Percentiles rank a stretch among this genome's conserved stretches.
Evolutionary conservation across 2,113 vertebrate genomes (phyloP).

Genomic region (Poicephalus meyeri): DNA sequence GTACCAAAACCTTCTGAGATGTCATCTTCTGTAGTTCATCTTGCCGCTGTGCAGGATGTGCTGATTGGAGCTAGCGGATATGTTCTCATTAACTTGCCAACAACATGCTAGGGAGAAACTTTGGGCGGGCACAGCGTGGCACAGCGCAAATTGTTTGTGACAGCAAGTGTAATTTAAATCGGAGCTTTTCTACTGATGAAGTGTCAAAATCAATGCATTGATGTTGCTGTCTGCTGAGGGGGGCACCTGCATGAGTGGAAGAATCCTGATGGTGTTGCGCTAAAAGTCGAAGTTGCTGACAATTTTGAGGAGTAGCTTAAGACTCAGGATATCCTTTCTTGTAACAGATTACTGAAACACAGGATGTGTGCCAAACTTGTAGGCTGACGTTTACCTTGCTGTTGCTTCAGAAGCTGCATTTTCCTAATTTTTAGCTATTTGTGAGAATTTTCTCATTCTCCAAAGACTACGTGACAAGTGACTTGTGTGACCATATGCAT

Average conservation of each 20-base stretch:
- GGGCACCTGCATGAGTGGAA: not conserved
- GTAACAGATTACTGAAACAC: not conserved
- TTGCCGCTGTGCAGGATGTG: not conserved
- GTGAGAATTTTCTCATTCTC: not conserved
- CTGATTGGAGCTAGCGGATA: not conserved
- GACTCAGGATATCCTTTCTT: not conserved
- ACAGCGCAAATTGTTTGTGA: not conserved
- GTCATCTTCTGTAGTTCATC: not conserved
- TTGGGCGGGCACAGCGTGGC: not conserved
- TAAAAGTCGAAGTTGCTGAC: not conserved
- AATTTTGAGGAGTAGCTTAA: not conserved
- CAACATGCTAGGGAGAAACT: not conserved
- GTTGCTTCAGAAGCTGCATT: not conserved
- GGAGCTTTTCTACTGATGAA: not conserved
- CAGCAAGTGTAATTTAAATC: not conserved
- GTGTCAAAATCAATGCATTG: not conserved
- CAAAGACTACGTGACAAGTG: not conserved
- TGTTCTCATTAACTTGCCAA: not conserved
- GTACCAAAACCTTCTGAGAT: not conserved
- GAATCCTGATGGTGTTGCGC: rapidly evolving
- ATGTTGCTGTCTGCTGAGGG: not conserved
- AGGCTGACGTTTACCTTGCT: not conserved
- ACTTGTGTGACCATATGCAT: not conserved
- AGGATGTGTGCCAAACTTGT: not conserved
- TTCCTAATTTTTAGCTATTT: not conserved